Conservation (phyloP, 2,797 vertebrate genomes). For the Martes flavigula region DNA sequence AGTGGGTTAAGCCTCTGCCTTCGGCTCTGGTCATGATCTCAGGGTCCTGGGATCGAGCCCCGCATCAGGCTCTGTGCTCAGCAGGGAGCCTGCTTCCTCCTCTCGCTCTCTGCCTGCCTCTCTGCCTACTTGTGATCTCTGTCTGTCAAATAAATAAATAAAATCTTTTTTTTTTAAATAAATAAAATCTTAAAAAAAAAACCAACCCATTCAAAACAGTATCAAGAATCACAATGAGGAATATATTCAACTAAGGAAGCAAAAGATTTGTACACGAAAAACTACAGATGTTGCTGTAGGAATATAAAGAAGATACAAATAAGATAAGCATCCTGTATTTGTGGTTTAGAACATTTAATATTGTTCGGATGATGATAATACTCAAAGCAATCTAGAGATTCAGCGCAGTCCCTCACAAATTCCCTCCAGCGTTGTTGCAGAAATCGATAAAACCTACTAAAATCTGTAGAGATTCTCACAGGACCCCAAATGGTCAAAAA, state of each 20-base stretch:
- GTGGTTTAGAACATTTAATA: background rate
- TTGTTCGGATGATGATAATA: background rate
- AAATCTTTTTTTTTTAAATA: too few relatives aligned
- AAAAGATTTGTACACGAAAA: background rate
- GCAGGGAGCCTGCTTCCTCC: too few relatives aligned
- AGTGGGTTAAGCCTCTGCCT: too few relatives aligned
- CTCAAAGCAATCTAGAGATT: background rate
- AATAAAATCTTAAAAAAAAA: background rate
- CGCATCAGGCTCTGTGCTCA: too few relatives aligned
- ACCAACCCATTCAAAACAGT: background rate
- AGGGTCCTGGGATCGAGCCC: too few relatives aligned
- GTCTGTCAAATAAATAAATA: too few relatives aligned
- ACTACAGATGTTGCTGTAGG: background rate
- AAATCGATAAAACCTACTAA: background rate
- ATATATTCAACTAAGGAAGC: background rate
- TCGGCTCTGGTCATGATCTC: too few relatives aligned
- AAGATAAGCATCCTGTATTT: background rate
- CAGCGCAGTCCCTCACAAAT: background rate
- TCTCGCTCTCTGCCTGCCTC: too few relatives aligned
- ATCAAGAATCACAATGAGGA: background rate
- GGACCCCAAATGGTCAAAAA: background rate
- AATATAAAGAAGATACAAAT: background rate
- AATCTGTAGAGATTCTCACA: background rate
- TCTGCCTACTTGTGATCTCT: too few relatives aligned
- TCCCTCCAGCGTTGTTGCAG: background rate